A percentile compares a stretch with the other conserved stretches of the same genome.
Evolutionary conservation across 1,140 invertebrate species (phyloP).

Genomic region (Caenorhabditis remanei): DNA sequence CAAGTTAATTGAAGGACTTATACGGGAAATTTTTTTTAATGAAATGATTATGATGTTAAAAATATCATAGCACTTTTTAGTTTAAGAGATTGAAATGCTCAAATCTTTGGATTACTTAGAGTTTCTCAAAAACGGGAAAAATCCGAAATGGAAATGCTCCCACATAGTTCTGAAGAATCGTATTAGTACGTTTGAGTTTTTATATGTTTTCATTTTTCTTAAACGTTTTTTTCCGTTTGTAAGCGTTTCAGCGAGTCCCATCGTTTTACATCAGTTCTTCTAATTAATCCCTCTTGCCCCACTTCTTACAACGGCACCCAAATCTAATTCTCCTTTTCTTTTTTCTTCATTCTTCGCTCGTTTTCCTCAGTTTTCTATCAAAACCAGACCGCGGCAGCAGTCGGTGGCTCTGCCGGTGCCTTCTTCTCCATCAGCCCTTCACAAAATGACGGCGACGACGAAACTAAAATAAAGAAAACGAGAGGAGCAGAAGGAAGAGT

Average conservation of each 20-base stretch:
- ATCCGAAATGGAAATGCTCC: no score
- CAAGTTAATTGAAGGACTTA: no score
- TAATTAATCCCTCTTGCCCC: constrained; percentile 36
- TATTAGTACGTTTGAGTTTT: neutral
- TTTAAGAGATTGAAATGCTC: no score
- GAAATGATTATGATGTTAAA: no score
- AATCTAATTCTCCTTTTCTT: constrained; percentile 42
- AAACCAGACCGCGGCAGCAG: constrained; percentile 3
- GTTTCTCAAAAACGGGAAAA: no score
- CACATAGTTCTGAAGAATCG: no score
- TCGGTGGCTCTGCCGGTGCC: neutral
- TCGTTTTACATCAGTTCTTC: neutral
- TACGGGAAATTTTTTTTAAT: no score
- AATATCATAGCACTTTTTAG: no score
- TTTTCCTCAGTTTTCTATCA: constrained; percentile 42
- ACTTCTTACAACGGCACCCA: constrained; percentile 35
- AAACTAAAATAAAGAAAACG: constrained; percentile 56
- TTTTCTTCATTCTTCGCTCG: constrained; percentile 19
- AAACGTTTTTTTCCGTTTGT: neutral
- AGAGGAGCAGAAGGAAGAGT: constrained; percentile 16
- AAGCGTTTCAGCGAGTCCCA: constrained; percentile 5
- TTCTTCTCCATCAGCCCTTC: constrained; percentile 44
- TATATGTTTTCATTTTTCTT: neutral
- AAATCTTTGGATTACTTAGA: no score
- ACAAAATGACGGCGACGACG: constrained; percentile 9